Evolutionary conservation across 2,888 invertebrate species (phyloP).

Genomic region (Thyatira batis): DNA sequence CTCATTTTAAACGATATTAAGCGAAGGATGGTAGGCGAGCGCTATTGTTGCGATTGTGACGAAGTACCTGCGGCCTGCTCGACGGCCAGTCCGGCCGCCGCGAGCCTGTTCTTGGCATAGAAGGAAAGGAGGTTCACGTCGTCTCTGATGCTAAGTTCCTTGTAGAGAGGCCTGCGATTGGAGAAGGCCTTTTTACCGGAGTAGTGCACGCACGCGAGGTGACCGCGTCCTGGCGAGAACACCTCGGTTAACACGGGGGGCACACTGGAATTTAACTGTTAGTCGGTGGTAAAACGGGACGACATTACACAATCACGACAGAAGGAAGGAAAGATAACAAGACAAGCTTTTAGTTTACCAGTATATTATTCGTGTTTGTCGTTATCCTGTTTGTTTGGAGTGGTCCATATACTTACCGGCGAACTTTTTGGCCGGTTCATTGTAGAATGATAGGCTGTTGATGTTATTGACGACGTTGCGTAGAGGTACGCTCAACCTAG

Average conservation of each 20-base stretch:
- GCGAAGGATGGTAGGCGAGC: constrained; percentile 70
- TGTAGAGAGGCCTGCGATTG: constrained; percentile 87
- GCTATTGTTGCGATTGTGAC: constrained; percentile 61
- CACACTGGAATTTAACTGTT: constrained; percentile 68
- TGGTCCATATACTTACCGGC: constrained; percentile 79
- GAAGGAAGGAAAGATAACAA: constrained; percentile 21
- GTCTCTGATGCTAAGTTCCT: constrained; percentile 89
- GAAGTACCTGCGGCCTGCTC: constrained; percentile 78
- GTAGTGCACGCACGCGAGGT: constrained; percentile 92
- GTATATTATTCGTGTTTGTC: constrained; percentile 26
- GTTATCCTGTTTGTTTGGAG: constrained; percentile 22
- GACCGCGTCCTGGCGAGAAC: constrained; percentile 87
- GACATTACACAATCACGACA: constrained; percentile 23
- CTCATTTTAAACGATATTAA: constrained; percentile 31
- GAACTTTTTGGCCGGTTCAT: constrained; percentile 86
- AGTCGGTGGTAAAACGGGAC: constrained; percentile 51
- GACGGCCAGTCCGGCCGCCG: constrained; percentile 81
- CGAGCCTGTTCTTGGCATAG: constrained; percentile 91
- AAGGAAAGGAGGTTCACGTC: constrained; percentile 94
- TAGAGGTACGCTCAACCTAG: constrained; percentile 85
- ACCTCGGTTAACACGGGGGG: constrained; percentile 71
- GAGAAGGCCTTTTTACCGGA: constrained; percentile 91
- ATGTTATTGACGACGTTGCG: constrained; percentile 84
- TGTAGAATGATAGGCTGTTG: constrained; percentile 85
- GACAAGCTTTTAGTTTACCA: constrained; percentile 12